A percentile compares a stretch with the other conserved stretches of the same genome.
phyloP scores from a whole-genome alignment of 1,140 invertebrate species.

The Tetramorium parvispinum region DNA sequence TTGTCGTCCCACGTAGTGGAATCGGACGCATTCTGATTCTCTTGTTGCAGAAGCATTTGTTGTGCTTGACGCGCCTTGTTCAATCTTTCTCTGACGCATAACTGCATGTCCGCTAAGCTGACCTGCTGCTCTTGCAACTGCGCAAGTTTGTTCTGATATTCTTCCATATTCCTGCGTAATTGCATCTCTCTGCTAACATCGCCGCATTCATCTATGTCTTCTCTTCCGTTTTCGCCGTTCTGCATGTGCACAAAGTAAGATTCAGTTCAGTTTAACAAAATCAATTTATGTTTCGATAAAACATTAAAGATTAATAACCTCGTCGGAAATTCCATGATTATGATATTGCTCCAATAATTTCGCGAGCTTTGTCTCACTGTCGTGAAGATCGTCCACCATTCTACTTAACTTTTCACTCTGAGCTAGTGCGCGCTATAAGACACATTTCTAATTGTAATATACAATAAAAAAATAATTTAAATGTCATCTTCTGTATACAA shows the following conservation, averaged over 20 bases:
- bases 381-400: constrained; percentile 84
- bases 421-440: constrained; percentile 79
- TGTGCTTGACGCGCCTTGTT: constrained; percentile 82
- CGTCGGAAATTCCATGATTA: constrained; percentile 74
- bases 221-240: constrained; percentile 76
- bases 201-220: constrained; percentile 70
- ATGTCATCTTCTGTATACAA: not conserved
- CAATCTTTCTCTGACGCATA: constrained; percentile 79
- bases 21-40: constrained; percentile 68
- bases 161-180: constrained; percentile 81
- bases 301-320: constrained; percentile 75
- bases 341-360: constrained; percentile 82
- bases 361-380: constrained; percentile 83
- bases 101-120: constrained; percentile 80
- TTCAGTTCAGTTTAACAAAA: not conserved
- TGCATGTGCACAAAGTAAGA: constrained; percentile 52
- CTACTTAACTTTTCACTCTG: constrained; percentile 82
- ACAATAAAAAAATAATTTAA: constrained; percentile 24
- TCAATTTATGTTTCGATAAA: not conserved
- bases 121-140: constrained; percentile 82
- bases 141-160: constrained; percentile 81
- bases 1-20: constrained; percentile 58
- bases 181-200: constrained; percentile 73
- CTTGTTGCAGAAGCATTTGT: constrained; percentile 75
- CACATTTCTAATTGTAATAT: constrained; percentile 45